Conservation (phyloP, 1,140 invertebrate species). For the Musca vetustissima region DNA sequence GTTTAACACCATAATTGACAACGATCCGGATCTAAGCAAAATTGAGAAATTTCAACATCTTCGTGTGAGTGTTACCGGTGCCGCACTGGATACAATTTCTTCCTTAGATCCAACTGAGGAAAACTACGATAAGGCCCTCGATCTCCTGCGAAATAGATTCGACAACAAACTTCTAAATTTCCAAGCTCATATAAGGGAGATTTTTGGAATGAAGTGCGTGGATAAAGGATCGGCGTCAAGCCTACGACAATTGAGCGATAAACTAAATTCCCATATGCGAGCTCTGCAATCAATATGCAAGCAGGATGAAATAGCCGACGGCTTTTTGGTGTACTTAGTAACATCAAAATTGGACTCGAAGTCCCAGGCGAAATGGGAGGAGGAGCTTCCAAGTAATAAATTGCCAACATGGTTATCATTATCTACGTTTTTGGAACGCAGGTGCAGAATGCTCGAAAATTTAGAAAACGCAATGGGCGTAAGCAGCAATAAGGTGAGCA, state of each 20-base stretch:
- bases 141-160: neutral
- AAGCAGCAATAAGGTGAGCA: neutral
- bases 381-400: neutral
- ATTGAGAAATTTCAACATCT: too few relatives aligned
- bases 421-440: neutral
- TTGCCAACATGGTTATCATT: constrained; percentile 1
- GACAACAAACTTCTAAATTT: neutral
- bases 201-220: neutral
- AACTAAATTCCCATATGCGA: constrained; percentile 5
- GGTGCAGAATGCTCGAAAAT: constrained; percentile 6
- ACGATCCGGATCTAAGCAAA: too few relatives aligned
- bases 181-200: neutral
- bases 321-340: neutral
- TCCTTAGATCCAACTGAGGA: too few relatives aligned
- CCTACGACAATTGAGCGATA: constrained; percentile 12
- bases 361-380: constrained; percentile 9
- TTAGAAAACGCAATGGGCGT: neutral
- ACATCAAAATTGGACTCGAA: neutral
- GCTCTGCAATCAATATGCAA: neutral
- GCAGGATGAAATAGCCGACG: constrained; percentile 3
- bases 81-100: too few relatives aligned
- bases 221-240: neutral
- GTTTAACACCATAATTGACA: too few relatives aligned
- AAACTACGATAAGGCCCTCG: neutral
- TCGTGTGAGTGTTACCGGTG: too few relatives aligned